Evolutionary conservation across 2,797 vertebrate genomes (phyloP).

Genomic region (Argentina silus): DNA sequence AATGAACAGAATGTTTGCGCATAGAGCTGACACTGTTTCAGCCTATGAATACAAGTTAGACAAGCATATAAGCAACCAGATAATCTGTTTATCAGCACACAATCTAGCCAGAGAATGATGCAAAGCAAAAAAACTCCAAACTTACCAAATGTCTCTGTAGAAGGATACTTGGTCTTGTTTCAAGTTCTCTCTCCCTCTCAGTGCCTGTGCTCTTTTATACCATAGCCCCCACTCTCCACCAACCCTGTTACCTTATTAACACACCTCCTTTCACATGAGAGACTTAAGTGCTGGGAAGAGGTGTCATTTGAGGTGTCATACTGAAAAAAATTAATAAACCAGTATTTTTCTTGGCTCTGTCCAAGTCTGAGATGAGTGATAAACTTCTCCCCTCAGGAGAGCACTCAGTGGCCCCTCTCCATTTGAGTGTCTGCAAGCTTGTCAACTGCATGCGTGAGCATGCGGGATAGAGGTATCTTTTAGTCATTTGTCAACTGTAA

Average conservation of each 20-base stretch:
- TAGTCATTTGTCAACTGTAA: background rate
- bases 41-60: background rate
- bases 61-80: background rate
- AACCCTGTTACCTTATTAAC: conserved; percentile 7
- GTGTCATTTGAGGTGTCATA: conserved; percentile 35
- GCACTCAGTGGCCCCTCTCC: background rate
- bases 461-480: background rate
- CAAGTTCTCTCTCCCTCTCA: conserved; percentile 5
- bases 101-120: background rate
- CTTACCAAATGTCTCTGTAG: background rate
- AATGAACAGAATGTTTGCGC: background rate
- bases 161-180: background rate
- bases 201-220: conserved; percentile 26
- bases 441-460: background rate
- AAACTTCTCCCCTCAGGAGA: background rate
- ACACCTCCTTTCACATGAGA: conserved; percentile 43
- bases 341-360: conserved; percentile 6
- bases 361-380: background rate
- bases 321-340: background rate
- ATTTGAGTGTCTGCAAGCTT: background rate
- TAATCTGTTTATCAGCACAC: background rate
- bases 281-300: conserved; percentile 2
- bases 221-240: conserved; percentile 39
- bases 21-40: background rate
- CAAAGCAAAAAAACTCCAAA: conserved; percentile 3